Evolutionary conservation across 1,140 invertebrate genomes (phyloP), one percentile per base, ranked within the genome.

Genomic region (Stegodyphus dumicola): DNA sequence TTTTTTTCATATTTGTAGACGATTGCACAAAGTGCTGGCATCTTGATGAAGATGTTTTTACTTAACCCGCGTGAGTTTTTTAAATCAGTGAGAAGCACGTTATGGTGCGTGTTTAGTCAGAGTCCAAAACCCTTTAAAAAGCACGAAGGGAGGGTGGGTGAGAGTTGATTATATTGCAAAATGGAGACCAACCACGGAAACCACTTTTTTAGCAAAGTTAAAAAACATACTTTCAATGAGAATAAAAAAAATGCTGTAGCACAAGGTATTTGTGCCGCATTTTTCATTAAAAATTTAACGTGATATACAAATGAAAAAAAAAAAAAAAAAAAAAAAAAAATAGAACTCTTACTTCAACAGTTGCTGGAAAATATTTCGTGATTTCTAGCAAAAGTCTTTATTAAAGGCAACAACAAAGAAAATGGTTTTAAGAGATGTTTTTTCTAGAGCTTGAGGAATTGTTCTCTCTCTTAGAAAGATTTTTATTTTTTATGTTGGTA

Each of bases 241-340:
- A 65, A 70, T 54, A 6, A 65, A 83, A 83, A 84, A 81, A 81
- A 74, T n/a, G 69, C 60, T 78, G 49, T 51, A 69, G 54, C 49
- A 75, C 79, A 52, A 83, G 79, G 79, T 76, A 76, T 84, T 84
- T 18, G 71, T 69, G 60, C 81, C 81, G 73, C 81, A 84, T 84
- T 84, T 84, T 84, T 84, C 73, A 84, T 84, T 84, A 84, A 84
- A 84, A 84, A 84, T 84, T 84, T 84, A 84, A 76, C 73, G 64
- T 84, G 81, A 84, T 84, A 84, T 70, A 84, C 48, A 84, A 84
- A 67, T 17, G 64, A 84, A 84, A 53, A n/a, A 7, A 33, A 51
- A 84, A 84, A 84, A 84, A 84, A 53, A n/a, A 6, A n/a, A 17
- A 33, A 66, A 65, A 69, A 71, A 80, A 53, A 66, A 51, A 33